phyloP scores from a whole-genome alignment of 2,113 vertebrate genomes.

The Triplophysa dalaica region DNA sequence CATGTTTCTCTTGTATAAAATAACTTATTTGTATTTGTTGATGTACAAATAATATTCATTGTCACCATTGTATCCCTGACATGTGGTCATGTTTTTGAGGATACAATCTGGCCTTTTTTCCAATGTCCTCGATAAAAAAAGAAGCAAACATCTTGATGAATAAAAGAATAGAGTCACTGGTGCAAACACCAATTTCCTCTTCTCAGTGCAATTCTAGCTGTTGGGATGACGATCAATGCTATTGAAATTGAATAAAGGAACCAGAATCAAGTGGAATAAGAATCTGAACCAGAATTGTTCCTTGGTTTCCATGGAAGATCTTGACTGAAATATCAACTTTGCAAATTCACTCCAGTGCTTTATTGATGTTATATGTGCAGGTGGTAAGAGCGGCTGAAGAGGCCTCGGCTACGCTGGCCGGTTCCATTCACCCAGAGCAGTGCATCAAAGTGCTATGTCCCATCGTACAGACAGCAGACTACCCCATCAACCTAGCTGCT shows the following conservation, averaged over 20 bases:
- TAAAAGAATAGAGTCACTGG: slow-evolving; percentile 4
- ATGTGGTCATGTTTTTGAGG: not conserved
- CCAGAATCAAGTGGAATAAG: not conserved
- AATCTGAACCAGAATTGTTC: not conserved
- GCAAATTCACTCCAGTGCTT: not conserved
- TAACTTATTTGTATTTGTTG: no score
- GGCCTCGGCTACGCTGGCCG: slow-evolving; percentile 89
- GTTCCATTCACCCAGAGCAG: slow-evolving; percentile 95
- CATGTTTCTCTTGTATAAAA: no score
- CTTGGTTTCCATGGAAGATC: not conserved
- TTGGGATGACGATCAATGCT: no score
- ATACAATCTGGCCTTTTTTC: not conserved
- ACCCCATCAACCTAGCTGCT: slow-evolving; percentile 97
- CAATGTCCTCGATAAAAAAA: not conserved
- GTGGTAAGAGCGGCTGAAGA: slow-evolving; percentile 97
- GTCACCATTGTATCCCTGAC: not conserved
- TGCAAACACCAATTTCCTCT: not conserved
- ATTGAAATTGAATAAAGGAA: no score
- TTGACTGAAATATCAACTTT: not conserved
- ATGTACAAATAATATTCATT: not conserved
- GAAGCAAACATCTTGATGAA: slow-evolving; percentile 21
- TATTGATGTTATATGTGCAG: slow-evolving; percentile 62
- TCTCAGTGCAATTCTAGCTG: not conserved
- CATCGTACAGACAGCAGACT: slow-evolving; percentile 97
- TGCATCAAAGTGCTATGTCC: slow-evolving; percentile 99